phyloP scores from a whole-genome alignment of 2,113 vertebrate genomes.

The Mungos mungo region DNA sequence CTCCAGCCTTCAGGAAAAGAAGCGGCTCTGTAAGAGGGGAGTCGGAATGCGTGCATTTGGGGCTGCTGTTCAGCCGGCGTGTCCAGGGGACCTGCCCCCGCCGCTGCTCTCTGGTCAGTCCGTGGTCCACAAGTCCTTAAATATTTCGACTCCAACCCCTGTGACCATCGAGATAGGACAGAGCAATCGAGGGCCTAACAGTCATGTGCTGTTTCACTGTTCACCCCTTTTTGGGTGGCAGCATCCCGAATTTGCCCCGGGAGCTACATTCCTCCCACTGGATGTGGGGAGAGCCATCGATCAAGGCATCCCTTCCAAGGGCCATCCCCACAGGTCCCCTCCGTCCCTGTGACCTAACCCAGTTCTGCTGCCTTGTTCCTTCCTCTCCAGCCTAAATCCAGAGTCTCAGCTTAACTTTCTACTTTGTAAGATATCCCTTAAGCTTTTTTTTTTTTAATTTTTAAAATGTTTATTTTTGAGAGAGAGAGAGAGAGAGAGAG shows the following conservation, averaged over 20 bases:
- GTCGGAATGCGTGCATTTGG: accelerated
- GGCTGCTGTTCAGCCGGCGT: accelerated
- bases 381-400: background rate
- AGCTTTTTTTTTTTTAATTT: background rate
- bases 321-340: background rate
- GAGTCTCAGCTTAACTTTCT: background rate
- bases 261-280: too few relatives aligned
- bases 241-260: background rate
- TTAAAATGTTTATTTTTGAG: too few relatives aligned
- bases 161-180: background rate
- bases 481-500: too few relatives aligned
- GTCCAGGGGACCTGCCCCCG: accelerated
- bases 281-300: accelerated
- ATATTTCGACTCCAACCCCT: accelerated
- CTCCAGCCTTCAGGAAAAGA: background rate
- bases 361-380: accelerated
- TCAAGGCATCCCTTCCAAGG: background rate
- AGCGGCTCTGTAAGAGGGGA: accelerated
- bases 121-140: accelerated
- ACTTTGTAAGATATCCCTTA: background rate
- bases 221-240: background rate
- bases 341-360: accelerated
- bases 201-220: background rate
- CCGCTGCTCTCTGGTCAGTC: accelerated
- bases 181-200: accelerated